Conservation (phyloP, 1,140 invertebrate species). For the Epicauta chinensis region DNA sequence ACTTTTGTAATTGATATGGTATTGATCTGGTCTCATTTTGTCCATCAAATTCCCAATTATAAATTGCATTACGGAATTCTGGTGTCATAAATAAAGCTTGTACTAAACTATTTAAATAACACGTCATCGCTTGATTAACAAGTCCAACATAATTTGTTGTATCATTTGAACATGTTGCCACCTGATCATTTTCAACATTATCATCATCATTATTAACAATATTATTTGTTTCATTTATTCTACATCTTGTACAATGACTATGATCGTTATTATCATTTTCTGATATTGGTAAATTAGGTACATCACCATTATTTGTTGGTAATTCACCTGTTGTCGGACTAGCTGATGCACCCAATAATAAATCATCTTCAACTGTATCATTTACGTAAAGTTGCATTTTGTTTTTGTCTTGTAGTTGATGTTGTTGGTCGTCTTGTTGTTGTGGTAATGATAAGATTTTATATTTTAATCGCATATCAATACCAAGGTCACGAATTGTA, state of each 20-base stretch:
- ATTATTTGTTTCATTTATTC: not conserved
- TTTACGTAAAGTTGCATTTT: too few relatives aligned
- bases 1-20: slow-evolving; percentile 80
- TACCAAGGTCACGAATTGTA: not conserved
- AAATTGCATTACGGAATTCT: slow-evolving; percentile 88
- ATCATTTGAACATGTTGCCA: not conserved
- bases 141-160: slow-evolving; percentile 68
- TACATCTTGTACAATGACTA: slow-evolving; percentile 6
- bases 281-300: not conserved
- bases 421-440: not conserved
- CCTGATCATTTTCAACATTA: slow-evolving; percentile 1
- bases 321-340: slow-evolving; percentile 46
- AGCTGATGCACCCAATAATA: slow-evolving; percentile 49
- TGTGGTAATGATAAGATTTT: not conserved
- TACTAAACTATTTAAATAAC: slow-evolving; percentile 85
- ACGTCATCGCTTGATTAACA: slow-evolving; percentile 93
- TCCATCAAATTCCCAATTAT: slow-evolving; percentile 79
- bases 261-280: slow-evolving; percentile 1
- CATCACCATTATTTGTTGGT: slow-evolving; percentile 7
- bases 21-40: slow-evolving; percentile 67
- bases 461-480: not conserved
- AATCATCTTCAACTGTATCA: slow-evolving; percentile 43
- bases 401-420: not conserved
- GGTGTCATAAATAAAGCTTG: slow-evolving; percentile 91
- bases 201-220: not conserved